A percentile compares a stretch with the other conserved stretches of the same genome.
Conservation (phyloP, 2,888 invertebrate species). For the Galerucella nymphaeae region DNA sequence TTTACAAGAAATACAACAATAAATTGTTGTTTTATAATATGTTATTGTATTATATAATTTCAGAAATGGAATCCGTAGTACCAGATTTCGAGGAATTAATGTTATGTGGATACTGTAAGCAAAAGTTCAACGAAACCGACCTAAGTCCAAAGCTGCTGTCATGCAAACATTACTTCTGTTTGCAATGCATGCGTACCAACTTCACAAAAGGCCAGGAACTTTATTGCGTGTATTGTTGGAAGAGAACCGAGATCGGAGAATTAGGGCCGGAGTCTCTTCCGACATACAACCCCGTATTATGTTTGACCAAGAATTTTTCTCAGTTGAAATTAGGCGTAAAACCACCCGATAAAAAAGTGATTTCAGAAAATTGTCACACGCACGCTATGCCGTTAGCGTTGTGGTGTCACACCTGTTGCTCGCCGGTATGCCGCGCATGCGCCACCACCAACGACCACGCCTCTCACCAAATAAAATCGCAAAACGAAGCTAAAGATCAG, state of each 20-base stretch:
- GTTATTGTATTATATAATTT: slow-evolving; percentile 1
- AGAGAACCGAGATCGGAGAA: slow-evolving; percentile 76
- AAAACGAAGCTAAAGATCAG: slow-evolving; percentile 61
- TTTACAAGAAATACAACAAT: too few relatives aligned
- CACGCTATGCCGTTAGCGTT: slow-evolving; percentile 79
- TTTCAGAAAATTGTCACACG: slow-evolving; percentile 75
- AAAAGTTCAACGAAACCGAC: slow-evolving; percentile 79
- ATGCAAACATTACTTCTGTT: slow-evolving; percentile 82
- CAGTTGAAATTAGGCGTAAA: slow-evolving; percentile 68
- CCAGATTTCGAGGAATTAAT: slow-evolving; percentile 80
- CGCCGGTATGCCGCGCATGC: slow-evolving; percentile 75
- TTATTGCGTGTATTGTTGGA: slow-evolving; percentile 81
- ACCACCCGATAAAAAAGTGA: slow-evolving; percentile 59
- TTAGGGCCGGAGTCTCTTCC: slow-evolving; percentile 76
- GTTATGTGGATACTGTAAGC: slow-evolving; percentile 80
- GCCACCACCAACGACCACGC: slow-evolving; percentile 74
- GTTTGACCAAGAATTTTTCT: slow-evolving; percentile 73
- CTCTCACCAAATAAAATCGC: slow-evolving; percentile 76
- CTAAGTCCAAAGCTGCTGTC: slow-evolving; percentile 78
- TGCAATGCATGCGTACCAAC: slow-evolving; percentile 77
- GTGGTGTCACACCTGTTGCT: slow-evolving; percentile 77
- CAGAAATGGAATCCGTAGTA: slow-evolving; percentile 64
- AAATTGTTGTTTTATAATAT: background rate
- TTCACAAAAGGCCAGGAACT: slow-evolving; percentile 76
- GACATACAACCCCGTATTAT: slow-evolving; percentile 75